Evolutionary conservation across 2,797 vertebrate species (phyloP).

Genomic region (Sebastes variabilis): DNA sequence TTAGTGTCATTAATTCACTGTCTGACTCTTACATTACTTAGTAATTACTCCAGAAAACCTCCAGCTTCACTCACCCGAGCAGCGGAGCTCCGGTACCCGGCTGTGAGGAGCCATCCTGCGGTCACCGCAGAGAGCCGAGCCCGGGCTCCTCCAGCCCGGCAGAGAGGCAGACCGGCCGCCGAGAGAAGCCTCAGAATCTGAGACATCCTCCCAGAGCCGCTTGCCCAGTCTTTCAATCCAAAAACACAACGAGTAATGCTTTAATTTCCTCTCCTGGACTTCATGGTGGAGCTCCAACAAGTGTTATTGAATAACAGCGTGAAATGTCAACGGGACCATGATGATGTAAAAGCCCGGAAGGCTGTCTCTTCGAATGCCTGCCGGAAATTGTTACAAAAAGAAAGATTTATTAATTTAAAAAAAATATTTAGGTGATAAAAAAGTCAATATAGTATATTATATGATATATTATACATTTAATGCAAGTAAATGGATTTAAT

Average conservation of each 20-base stretch:
- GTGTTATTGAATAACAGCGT: slow-evolving; percentile 51
- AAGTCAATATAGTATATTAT: accelerated
- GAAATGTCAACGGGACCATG: slow-evolving; percentile 52
- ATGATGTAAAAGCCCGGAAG: slow-evolving; percentile 21
- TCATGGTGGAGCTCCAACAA: not conserved
- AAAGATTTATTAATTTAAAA: accelerated
- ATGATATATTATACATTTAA: accelerated
- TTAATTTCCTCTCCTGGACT: not conserved
- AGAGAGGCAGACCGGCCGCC: slow-evolving; percentile 53
- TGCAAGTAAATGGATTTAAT: accelerated
- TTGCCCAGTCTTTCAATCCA: not conserved
- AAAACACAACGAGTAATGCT: not conserved
- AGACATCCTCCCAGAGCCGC: slow-evolving; percentile 62
- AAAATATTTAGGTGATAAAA: too few species aligned
- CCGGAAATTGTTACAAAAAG: accelerated
- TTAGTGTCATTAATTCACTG: accelerated
- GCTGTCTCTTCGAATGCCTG: not conserved
- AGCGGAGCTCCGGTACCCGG: not conserved
- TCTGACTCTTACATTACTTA: accelerated
- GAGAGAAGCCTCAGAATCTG: slow-evolving; percentile 76
- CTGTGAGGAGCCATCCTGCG: slow-evolving; percentile 15
- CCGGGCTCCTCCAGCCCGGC: slow-evolving; percentile 46
- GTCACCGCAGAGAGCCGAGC: slow-evolving; percentile 34
- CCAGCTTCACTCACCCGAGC: slow-evolving; percentile 37
- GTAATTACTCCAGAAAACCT: not conserved